Evolutionary conservation across 23 tunicate genomes (phyloP).

Genomic region (Halocynthia aurantium): DNA sequence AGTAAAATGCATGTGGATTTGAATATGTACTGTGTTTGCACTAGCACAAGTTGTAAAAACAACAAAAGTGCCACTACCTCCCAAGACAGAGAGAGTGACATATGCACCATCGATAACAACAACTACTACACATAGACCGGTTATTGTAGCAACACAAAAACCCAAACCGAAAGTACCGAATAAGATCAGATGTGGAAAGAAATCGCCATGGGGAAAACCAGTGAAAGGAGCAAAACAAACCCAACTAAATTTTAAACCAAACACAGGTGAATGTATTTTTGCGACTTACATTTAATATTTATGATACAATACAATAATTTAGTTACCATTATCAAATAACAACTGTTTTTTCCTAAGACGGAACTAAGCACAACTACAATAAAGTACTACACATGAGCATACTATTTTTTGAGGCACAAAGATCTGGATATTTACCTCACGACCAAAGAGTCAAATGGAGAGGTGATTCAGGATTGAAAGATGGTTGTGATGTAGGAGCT

Average conservation of each 20-base stretch:
- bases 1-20: no score
- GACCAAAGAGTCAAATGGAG: constrained; percentile 85
- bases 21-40: no score
- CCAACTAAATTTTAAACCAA: constrained; percentile 5
- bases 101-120: background rate
- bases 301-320: no score
- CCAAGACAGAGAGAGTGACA: background rate
- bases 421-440: constrained; percentile 79
- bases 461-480: constrained; percentile 89
- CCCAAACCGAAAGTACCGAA: background rate
- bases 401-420: constrained; percentile 93
- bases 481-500: constrained; percentile 87
- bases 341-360: constrained; percentile 14
- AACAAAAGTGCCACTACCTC: background rate
- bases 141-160: background rate
- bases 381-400: constrained; percentile 79
- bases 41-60: no score
- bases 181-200: background rate
- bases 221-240: constrained; percentile 3
- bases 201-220: constrained; percentile 1
- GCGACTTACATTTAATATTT: no score
- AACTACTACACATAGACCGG: background rate
- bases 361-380: constrained; percentile 70
- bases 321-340: background rate
- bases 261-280: background rate